Percentiles rank a stretch among this genome's conserved stretches.
Evolutionary conservation across 2,797 vertebrate species (phyloP).

Genomic region (Melopsittacus undulatus): DNA sequence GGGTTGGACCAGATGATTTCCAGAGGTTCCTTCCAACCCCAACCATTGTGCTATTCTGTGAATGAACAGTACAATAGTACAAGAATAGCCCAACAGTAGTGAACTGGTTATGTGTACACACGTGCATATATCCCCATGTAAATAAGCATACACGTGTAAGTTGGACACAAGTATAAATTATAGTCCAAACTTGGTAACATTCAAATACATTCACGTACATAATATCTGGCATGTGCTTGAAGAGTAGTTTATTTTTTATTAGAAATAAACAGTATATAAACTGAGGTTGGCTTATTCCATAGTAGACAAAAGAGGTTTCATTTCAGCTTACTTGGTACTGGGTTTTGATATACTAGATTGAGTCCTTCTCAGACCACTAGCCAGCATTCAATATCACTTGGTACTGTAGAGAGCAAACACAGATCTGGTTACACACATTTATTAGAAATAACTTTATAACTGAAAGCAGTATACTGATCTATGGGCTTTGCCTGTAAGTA

Average conservation of each 20-base stretch:
- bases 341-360: neutral
- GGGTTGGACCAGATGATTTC: neutral
- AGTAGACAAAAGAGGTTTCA: neutral
- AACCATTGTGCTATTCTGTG: neutral
- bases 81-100: neutral
- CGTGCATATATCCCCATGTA: neutral
- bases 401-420: neutral
- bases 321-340: neutral
- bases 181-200: neutral
- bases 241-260: conserved; percentile 5
- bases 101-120: neutral
- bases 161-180: neutral
- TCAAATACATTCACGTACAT: neutral
- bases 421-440: neutral
- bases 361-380: neutral
- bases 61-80: neutral
- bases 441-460: neutral
- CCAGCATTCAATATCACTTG: neutral
- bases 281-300: neutral
- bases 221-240: neutral
- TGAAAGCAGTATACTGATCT: neutral
- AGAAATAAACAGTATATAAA: neutral
- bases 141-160: neutral
- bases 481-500: neutral
- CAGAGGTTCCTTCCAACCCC: neutral